phyloP scores from a whole-genome alignment of 2,888 invertebrate genomes.

The Branchinecta sandiegonensis region DNA sequence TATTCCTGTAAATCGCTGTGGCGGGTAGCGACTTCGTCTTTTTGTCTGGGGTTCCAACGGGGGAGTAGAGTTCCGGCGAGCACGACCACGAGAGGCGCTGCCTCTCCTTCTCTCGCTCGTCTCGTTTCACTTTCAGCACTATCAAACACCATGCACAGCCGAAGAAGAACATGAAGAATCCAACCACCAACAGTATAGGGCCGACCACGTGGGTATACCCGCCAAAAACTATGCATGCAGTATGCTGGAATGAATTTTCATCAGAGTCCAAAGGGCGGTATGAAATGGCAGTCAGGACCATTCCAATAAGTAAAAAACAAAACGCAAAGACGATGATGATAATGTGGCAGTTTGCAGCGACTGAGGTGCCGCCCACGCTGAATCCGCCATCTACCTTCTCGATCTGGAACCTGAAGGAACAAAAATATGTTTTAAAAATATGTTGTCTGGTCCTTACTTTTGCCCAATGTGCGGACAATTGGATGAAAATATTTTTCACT shows the following conservation, averaged over 20 bases:
- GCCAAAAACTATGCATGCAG: constrained; percentile 18
- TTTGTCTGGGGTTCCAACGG: not conserved
- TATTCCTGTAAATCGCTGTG: not conserved
- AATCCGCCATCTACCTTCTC: constrained; percentile 23
- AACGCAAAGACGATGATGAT: constrained; percentile 22
- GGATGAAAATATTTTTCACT: too few species aligned
- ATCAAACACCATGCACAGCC: constrained; percentile 19
- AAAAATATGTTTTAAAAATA: too few species aligned
- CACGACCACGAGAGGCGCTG: constrained; percentile 16
- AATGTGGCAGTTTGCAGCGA: constrained; percentile 18
- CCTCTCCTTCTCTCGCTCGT: constrained; percentile 8
- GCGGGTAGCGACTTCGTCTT: constrained; percentile 18
- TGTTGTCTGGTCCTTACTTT: too few species aligned
- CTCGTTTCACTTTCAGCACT: constrained; percentile 14
- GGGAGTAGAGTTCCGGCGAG: constrained; percentile 5
- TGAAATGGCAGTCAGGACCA: constrained; percentile 21
- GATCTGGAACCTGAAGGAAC: constrained; percentile 18
- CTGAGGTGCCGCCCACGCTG: constrained; percentile 19
- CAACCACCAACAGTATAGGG: constrained; percentile 21
- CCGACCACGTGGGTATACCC: constrained; percentile 22
- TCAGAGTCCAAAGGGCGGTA: constrained; percentile 22
- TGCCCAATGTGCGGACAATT: too few species aligned
- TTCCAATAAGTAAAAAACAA: constrained; percentile 21
- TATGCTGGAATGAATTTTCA: constrained; percentile 14
- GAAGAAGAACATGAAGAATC: constrained; percentile 19